Evolutionary conservation across 2,888 invertebrate genomes (phyloP).

Genomic region (Eretmocerus hayati): DNA sequence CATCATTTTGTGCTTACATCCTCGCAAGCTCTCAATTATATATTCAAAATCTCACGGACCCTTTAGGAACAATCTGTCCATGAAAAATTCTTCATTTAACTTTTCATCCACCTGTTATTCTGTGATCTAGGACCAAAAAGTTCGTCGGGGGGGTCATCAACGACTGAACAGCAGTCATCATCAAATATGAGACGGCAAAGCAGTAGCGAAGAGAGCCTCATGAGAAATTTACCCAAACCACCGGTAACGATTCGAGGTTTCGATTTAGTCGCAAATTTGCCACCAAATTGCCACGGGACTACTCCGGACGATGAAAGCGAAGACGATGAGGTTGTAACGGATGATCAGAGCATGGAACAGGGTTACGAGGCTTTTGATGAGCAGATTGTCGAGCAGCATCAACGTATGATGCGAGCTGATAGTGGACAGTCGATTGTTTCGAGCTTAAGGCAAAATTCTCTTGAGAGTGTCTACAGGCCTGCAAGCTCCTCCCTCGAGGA

Average conservation of each 20-base stretch:
- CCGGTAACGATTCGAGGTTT: slow-evolving; percentile 30
- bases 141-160: too few relatives aligned
- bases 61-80: too few relatives aligned
- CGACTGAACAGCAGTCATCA: too few relatives aligned
- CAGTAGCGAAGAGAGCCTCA: slow-evolving; percentile 15
- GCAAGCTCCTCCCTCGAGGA: slow-evolving; percentile 34
- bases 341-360: slow-evolving; percentile 37
- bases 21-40: too few relatives aligned
- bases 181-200: too few relatives aligned
- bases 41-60: too few relatives aligned
- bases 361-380: slow-evolving; percentile 40
- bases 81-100: too few relatives aligned
- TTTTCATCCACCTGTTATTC: too few relatives aligned
- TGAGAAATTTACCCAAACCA: slow-evolving; percentile 27
- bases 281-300: slow-evolving; percentile 24
- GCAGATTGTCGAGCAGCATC: slow-evolving; percentile 32
- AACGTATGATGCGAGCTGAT: slow-evolving; percentile 27
- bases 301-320: slow-evolving; percentile 35
- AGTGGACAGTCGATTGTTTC: slow-evolving; percentile 33
- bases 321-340: slow-evolving; percentile 37
- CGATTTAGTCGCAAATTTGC: slow-evolving; percentile 40
- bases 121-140: too few relatives aligned
- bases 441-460: slow-evolving; percentile 32
- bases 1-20: too few relatives aligned
- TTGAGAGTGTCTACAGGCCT: slow-evolving; percentile 37